These are phyloP conservation scores for Sinocyclocheilus rhinocerous DNA, from an alignment of 2,113 vertebrate genomes.

Conservation along the genomic window DNA sequence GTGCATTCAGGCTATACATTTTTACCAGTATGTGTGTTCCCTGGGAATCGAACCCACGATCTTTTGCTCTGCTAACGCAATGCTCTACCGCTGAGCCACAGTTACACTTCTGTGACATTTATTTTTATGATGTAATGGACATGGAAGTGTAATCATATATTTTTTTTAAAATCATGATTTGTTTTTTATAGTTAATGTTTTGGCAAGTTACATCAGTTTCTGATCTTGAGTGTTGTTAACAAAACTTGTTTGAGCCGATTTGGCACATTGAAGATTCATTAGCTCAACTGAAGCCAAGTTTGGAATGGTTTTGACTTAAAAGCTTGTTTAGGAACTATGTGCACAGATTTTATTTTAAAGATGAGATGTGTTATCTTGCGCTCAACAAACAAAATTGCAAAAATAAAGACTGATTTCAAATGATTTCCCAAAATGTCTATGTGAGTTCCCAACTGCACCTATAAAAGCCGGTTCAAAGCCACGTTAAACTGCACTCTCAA, in stretches of 20 bases:
- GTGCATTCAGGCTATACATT: no score
- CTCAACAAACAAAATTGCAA: neutral
- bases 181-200: neutral
- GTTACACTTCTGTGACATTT: neutral
- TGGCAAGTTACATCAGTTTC: neutral
- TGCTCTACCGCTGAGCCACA: no score
- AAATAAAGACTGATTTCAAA: neutral
- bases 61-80: no score
- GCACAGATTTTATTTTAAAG: neutral
- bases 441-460: neutral
- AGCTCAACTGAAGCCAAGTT: neutral
- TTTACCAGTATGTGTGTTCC: no score
- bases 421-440: neutral
- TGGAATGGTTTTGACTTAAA: neutral
- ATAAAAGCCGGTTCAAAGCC: neutral
- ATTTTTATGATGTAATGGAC: neutral
- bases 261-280: neutral
- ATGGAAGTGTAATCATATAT: neutral
- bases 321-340: neutral
- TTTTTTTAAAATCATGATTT: neutral
- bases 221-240: constrained; percentile 4
- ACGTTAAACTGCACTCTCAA: neutral
- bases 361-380: neutral
- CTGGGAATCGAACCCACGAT: no score
- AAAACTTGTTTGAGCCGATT: neutral